phyloP scores from a whole-genome alignment of 2,888 invertebrate species.

The Scaeva pyrastri region DNA sequence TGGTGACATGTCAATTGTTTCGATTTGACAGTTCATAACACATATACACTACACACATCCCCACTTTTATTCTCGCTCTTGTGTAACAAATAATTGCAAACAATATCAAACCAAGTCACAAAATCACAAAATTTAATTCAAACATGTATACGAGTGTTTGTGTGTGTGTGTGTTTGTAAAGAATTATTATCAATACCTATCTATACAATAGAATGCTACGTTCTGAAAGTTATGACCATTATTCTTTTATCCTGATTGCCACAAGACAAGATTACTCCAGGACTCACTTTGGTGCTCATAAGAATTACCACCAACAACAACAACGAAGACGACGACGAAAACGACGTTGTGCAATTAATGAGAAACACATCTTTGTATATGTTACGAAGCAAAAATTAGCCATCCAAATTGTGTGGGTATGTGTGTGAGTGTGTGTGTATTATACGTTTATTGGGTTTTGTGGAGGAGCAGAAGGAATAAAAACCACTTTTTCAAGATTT shows the following conservation, averaged over 20 bases:
- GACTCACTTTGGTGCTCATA: constrained; percentile 26
- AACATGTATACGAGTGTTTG: background rate
- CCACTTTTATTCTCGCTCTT: background rate
- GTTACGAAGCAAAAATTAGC: constrained; percentile 69
- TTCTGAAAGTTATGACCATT: constrained; percentile 75
- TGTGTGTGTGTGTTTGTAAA: background rate
- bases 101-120: constrained; percentile 10
- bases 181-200: background rate
- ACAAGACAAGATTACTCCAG: constrained; percentile 48
- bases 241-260: constrained; percentile 67
- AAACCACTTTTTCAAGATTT: constrained; percentile 75
- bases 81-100: constrained; percentile 56
- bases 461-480: constrained; percentile 19
- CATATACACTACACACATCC: background rate
- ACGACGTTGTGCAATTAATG: constrained; percentile 73
- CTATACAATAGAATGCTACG: constrained; percentile 37
- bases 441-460: background rate
- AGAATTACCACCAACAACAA: no score
- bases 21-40: constrained; percentile 53
- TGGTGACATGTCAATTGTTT: constrained; percentile 72
- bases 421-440: background rate
- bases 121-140: constrained; percentile 27
- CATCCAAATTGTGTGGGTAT: constrained; percentile 32
- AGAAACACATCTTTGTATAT: constrained; percentile 71
- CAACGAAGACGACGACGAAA: no score